Evolutionary conservation across 2,888 invertebrate genomes (phyloP).

Genomic region (Hedychridium roseum): DNA sequence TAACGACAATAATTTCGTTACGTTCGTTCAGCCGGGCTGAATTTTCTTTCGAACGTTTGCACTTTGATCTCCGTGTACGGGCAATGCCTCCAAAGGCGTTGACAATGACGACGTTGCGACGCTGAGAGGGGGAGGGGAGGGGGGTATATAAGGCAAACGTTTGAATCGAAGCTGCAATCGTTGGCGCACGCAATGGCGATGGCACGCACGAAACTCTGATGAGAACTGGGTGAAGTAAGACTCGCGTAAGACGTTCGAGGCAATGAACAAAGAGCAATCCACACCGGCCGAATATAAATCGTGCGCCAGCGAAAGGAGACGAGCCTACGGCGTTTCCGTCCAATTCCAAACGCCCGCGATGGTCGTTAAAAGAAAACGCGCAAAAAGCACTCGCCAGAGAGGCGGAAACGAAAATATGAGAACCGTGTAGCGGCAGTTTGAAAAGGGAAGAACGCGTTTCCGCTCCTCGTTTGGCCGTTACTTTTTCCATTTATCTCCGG

Average conservation of each 20-base stretch:
- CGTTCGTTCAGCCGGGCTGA: too few relatives aligned
- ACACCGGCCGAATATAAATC: slow-evolving; percentile 38
- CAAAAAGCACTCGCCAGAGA: slow-evolving; percentile 2
- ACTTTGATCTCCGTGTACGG: too few relatives aligned
- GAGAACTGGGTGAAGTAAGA: slow-evolving; percentile 43
- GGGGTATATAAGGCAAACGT: too few relatives aligned
- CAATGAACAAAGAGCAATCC: slow-evolving; percentile 13
- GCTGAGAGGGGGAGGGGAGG: too few relatives aligned
- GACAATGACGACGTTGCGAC: not conserved
- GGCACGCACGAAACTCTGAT: slow-evolving; percentile 26
- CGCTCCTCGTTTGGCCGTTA: slow-evolving; percentile 22
- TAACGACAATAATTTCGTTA: too few relatives aligned
- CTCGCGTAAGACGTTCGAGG: slow-evolving; percentile 29
- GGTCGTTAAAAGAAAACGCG: slow-evolving; percentile 17
- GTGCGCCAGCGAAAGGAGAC: slow-evolving; percentile 29
- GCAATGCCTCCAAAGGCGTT: too few relatives aligned
- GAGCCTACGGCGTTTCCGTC: slow-evolving; percentile 31
- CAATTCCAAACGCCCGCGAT: slow-evolving; percentile 45
- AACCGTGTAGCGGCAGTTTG: slow-evolving; percentile 27
- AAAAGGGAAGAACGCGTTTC: slow-evolving; percentile 17
- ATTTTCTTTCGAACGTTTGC: too few relatives aligned
- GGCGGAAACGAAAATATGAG: slow-evolving; percentile 24
- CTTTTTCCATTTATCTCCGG: slow-evolving; percentile 23
- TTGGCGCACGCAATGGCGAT: slow-evolving; percentile 15
- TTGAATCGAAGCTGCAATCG: slow-evolving; percentile 13